These are phyloP conservation scores for Ptychoptera albimana DNA, from an alignment of 2,888 invertebrate species.

Conservation along the genomic window DNA sequence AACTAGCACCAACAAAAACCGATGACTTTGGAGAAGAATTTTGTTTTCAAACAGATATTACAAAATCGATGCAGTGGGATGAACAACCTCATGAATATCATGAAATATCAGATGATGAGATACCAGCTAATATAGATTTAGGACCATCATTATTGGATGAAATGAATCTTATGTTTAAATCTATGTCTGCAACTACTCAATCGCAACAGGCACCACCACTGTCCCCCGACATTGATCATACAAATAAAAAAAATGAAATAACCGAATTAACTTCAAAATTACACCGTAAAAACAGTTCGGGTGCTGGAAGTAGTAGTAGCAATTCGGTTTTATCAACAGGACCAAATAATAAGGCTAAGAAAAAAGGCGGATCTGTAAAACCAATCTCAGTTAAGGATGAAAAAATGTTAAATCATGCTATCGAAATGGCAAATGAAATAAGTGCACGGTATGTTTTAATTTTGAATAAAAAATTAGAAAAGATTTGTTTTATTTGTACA, in stretches of 20 bases:
- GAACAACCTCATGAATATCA: constrained; percentile 56
- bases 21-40: constrained; percentile 8
- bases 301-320: constrained; percentile 20
- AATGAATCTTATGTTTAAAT: constrained; percentile 75
- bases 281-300: constrained; percentile 17
- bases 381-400: constrained; percentile 88
- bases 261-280: constrained; percentile 40
- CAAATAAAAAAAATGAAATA: constrained; percentile 54
- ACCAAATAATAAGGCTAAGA: constrained; percentile 19
- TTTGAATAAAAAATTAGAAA: neutral
- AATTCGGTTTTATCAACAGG: neutral
- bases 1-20: constrained; percentile 5
- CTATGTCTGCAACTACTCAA: constrained; percentile 27
- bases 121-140: constrained; percentile 41
- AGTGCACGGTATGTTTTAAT: constrained; percentile 47
- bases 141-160: constrained; percentile 83
- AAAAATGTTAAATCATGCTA: constrained; percentile 80
- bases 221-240: constrained; percentile 34
- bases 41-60: no score
- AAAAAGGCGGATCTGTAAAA: constrained; percentile 46
- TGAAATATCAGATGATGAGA: constrained; percentile 68
- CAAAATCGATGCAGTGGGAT: no score
- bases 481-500: constrained; percentile 1
- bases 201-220: constrained; percentile 18
- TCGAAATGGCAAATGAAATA: constrained; percentile 83